phyloP scores from a whole-genome alignment of 2,888 invertebrate genomes.

The Phlogophora meticulosa region DNA sequence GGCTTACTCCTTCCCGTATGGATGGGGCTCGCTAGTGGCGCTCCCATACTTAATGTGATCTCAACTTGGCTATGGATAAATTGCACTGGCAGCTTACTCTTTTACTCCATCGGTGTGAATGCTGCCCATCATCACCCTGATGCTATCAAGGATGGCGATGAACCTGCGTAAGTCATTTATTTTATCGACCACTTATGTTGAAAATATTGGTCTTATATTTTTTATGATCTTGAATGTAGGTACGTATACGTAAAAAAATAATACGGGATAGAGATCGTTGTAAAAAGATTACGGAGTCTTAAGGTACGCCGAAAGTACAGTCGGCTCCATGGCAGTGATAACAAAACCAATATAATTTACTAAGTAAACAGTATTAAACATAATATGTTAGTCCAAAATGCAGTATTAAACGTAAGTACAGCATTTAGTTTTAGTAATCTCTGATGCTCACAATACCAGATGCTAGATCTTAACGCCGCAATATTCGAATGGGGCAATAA shows the following conservation, averaged over 20 bases:
- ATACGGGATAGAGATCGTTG: no score
- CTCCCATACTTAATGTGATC: conserved; percentile 76
- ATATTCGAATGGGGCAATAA: no score
- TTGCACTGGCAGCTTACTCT: conserved; percentile 91
- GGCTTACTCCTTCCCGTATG: conserved; percentile 82
- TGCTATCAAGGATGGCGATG: conserved; percentile 95
- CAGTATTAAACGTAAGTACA: no score
- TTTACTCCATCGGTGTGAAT: conserved; percentile 92
- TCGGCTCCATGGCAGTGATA: background rate
- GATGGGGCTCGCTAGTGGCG: conserved; percentile 82
- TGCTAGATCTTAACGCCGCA: no score
- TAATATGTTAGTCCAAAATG: no score
- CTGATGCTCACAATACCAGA: no score
- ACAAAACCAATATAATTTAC: no score
- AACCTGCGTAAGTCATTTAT: conserved; percentile 76
- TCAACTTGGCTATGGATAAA: conserved; percentile 91
- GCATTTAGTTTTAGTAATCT: no score
- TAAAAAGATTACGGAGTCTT: background rate
- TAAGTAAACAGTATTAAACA: no score
- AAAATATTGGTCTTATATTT: background rate
- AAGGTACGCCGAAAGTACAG: background rate
- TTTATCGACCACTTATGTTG: background rate
- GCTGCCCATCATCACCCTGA: conserved; percentile 96
- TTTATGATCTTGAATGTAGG: background rate
- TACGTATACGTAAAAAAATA: background rate